phyloP scores from a whole-genome alignment of 2,888 invertebrate species.

The Stenodema calcarata region DNA sequence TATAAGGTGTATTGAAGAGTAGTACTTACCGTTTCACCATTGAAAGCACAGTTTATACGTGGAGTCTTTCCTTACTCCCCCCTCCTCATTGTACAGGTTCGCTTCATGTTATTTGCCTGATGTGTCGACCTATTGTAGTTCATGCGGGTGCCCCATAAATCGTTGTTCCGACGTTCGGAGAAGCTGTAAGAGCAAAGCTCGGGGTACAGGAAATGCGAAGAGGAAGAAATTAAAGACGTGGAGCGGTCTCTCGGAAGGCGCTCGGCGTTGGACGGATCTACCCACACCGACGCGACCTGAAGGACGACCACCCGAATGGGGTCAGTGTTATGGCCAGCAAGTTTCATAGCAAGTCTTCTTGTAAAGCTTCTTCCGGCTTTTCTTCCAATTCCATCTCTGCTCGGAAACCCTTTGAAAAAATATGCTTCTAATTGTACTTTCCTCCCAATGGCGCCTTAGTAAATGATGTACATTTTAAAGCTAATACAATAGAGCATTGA shows the following conservation, averaged over 20 bases:
- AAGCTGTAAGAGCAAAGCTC: neutral
- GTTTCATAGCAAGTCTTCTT: neutral
- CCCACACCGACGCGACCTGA: neutral
- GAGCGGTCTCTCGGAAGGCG: neutral
- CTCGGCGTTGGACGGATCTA: neutral
- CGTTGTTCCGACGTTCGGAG: neutral
- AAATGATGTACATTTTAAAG: too few relatives aligned
- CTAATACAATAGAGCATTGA: too few relatives aligned
- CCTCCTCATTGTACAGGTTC: too few relatives aligned
- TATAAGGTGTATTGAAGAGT: too few relatives aligned
- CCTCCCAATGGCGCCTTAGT: too few relatives aligned
- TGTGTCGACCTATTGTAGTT: too few relatives aligned
- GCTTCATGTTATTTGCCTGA: too few relatives aligned
- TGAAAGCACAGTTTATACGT: too few relatives aligned
- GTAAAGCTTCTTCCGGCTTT: neutral
- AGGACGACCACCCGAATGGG: conserved; percentile 16
- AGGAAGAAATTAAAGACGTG: neutral
- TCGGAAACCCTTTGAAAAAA: neutral
- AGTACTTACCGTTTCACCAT: too few relatives aligned
- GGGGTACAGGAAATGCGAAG: neutral
- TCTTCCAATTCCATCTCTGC: neutral
- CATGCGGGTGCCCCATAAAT: too few relatives aligned
- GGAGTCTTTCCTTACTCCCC: too few relatives aligned
- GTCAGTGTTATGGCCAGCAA: conserved; percentile 8
- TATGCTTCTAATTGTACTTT: too few relatives aligned